Percentiles rank a stretch among this genome's conserved stretches.
phyloP scores from a whole-genome alignment of 2,888 invertebrate genomes.

The Marasmarcha lunaedactyla region DNA sequence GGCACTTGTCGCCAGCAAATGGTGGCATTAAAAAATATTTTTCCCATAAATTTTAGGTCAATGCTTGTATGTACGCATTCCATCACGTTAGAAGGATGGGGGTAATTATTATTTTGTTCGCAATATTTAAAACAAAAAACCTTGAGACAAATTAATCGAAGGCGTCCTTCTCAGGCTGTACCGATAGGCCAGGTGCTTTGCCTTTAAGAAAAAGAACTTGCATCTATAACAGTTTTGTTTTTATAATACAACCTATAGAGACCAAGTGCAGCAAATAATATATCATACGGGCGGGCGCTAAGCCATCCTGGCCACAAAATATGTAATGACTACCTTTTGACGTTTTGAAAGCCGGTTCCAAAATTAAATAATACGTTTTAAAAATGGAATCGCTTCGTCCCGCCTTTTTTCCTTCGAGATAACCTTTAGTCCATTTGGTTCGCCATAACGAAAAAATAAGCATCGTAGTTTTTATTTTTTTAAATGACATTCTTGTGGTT shows the following conservation, averaged over 20 bases:
- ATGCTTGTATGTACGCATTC: conserved; percentile 36
- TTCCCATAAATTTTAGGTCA: conserved; percentile 58
- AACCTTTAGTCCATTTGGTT: conserved; percentile 66
- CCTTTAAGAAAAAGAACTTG: no score
- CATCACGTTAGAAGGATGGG: conserved; percentile 49
- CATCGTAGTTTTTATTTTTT: conserved; percentile 64
- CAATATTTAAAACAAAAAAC: no score
- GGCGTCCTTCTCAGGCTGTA: background rate
- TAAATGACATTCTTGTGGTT: conserved; percentile 69
- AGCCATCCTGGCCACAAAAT: conserved; percentile 57
- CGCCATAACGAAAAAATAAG: conserved; percentile 61
- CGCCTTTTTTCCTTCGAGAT: conserved; percentile 67
- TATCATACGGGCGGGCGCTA: conserved; percentile 18
- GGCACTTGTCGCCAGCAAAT: conserved; percentile 14
- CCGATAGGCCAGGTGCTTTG: no score
- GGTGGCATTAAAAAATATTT: conserved; percentile 31
- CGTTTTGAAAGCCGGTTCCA: conserved; percentile 67
- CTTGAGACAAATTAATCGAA: background rate
- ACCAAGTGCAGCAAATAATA: no score
- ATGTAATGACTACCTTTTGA: conserved; percentile 69
- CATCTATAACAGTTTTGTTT: no score
- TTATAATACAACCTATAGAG: no score
- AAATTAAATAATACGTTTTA: conserved; percentile 71
- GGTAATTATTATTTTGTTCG: conserved; percentile 44
- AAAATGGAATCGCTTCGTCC: conserved; percentile 68